Conservation (phyloP, 2,888 invertebrate species). For the Eupeodes luniger region DNA sequence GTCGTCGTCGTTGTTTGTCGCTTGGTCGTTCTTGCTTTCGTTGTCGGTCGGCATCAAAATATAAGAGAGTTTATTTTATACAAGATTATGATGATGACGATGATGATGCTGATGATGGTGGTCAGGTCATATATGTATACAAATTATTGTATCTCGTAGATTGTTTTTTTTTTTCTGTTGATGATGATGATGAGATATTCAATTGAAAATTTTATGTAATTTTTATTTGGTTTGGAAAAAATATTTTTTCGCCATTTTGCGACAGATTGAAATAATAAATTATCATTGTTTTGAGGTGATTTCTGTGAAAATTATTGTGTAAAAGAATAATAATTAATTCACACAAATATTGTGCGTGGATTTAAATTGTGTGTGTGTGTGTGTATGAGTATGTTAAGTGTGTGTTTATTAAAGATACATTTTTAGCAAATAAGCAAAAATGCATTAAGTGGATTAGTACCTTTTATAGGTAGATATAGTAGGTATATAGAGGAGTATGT, state of each 20-base stretch:
- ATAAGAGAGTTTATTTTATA: too few species aligned
- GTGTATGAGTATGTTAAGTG: neutral
- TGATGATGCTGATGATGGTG: slow-evolving; percentile 23
- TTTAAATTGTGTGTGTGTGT: neutral
- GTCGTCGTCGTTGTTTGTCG: slow-evolving; percentile 17
- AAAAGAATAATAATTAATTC: neutral
- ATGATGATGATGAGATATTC: slow-evolving; percentile 16
- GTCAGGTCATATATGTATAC: slow-evolving; percentile 13
- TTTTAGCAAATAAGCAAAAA: slow-evolving; percentile 5
- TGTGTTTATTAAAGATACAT: slow-evolving; percentile 21
- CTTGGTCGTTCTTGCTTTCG: neutral
- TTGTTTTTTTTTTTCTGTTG: neutral
- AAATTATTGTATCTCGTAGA: slow-evolving; percentile 25
- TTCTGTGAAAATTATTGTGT: neutral
- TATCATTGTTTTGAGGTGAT: slow-evolving; percentile 5
- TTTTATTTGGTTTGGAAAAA: slow-evolving; percentile 31
- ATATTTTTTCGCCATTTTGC: neutral
- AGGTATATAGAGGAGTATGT: neutral
- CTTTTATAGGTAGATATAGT: neutral
- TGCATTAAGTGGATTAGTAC: slow-evolving; percentile 32
- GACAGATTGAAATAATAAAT: slow-evolving; percentile 8
- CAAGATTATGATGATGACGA: neutral
- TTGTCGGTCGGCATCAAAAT: too few species aligned
- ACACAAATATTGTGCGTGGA: neutral
- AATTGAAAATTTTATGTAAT: slow-evolving; percentile 32